phyloP scores from a whole-genome alignment of 2,888 invertebrate genomes.

The Vanessa cardui region DNA sequence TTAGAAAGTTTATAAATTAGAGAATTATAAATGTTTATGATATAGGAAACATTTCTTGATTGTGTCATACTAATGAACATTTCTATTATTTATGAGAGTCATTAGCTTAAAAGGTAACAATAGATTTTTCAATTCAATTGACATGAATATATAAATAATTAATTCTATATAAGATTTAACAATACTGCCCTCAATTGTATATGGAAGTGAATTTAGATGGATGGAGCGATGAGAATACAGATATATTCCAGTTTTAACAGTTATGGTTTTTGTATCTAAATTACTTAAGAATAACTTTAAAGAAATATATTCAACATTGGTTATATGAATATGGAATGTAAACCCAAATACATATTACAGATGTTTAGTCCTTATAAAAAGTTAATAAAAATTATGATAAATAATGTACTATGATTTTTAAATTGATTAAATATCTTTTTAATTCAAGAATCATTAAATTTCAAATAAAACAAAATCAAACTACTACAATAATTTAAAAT shows the following conservation, averaged over 20 bases:
- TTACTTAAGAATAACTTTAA: too few species aligned
- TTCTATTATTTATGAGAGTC: slow-evolving; percentile 8
- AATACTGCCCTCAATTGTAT: slow-evolving; percentile 20
- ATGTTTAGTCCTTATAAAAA: too few species aligned
- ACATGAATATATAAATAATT: slow-evolving; percentile 26
- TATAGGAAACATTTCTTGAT: not conserved
- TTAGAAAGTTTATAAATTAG: slow-evolving; percentile 3
- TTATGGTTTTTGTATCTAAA: too few species aligned
- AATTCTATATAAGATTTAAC: slow-evolving; percentile 25
- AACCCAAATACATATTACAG: too few species aligned
- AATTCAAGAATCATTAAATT: too few species aligned
- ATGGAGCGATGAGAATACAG: not conserved
- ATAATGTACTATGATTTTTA: too few species aligned
- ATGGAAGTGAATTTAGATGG: slow-evolving; percentile 4
- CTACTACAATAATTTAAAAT: too few species aligned
- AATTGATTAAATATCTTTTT: too few species aligned
- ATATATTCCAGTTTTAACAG: not conserved
- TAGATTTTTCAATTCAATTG: slow-evolving; percentile 33
- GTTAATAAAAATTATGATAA: too few species aligned
- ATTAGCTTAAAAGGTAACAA: slow-evolving; percentile 28
- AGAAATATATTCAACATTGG: too few species aligned
- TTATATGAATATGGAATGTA: too few species aligned
- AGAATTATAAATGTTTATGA: not conserved
- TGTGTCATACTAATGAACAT: not conserved
- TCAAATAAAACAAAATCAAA: too few species aligned